phyloP scores from a whole-genome alignment of 1,140 invertebrate genomes.

The Megalonaias nervosa region DNA sequence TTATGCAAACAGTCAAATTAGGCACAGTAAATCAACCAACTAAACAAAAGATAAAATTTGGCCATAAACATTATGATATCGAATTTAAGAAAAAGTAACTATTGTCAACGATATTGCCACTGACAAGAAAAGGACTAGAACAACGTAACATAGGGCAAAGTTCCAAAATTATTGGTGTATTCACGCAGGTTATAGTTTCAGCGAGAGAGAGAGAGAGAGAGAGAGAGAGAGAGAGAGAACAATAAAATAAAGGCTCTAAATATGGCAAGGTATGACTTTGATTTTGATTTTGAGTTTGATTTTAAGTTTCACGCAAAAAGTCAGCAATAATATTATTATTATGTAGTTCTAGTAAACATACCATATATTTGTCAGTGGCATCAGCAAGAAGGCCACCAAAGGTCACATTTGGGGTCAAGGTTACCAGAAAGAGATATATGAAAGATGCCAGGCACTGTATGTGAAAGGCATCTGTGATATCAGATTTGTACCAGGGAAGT shows the following conservation, averaged over 20 bases:
- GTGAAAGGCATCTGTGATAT: constrained; percentile 88
- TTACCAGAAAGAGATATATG: constrained; percentile 98
- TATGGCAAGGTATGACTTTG: background rate
- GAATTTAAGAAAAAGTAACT: no score
- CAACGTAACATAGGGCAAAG: no score
- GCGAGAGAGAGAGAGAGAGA: no score
- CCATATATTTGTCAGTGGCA: constrained; percentile 96
- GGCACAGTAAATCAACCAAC: no score
- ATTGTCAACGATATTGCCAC: no score
- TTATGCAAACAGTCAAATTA: no score
- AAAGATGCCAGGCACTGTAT: constrained; percentile 96
- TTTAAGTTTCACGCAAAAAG: background rate
- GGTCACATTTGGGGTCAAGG: constrained; percentile 97
- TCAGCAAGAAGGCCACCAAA: constrained; percentile 95
- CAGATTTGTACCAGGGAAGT: constrained; percentile 81
- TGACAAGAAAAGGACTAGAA: no score
- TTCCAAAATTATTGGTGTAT: no score
- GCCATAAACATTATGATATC: no score
- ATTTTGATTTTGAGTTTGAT: background rate
- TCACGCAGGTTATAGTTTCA: no score
- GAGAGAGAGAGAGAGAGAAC: no score
- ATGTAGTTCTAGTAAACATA: constrained; percentile 50
- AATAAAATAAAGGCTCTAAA: background rate
- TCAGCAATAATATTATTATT: background rate
- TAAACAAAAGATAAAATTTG: no score